Evolutionary conservation across 1,140 invertebrate genomes (phyloP).

Genomic region (Drosophila ohnishii): DNA sequence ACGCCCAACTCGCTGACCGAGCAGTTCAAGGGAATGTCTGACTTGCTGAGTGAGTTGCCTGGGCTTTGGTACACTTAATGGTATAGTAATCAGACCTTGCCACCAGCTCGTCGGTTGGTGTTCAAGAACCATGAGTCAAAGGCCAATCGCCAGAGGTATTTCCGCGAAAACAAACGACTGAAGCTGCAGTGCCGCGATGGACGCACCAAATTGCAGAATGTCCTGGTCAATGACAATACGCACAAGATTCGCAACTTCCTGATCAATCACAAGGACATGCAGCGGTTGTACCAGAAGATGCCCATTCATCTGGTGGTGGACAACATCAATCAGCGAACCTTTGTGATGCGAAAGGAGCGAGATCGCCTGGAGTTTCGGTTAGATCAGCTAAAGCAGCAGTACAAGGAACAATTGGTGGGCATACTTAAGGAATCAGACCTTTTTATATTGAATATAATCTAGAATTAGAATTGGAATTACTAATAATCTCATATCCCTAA

Average conservation of each 20-base stretch:
- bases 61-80: background rate
- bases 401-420: slow-evolving; percentile 56
- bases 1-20: slow-evolving; percentile 67
- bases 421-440: background rate
- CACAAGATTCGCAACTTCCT: slow-evolving; percentile 70
- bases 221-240: slow-evolving; percentile 61
- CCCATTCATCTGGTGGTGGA: slow-evolving; percentile 74
- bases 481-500: background rate
- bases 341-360: slow-evolving; percentile 76
- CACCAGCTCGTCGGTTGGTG: slow-evolving; percentile 57
- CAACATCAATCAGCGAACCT: slow-evolving; percentile 80
- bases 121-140: slow-evolving; percentile 70
- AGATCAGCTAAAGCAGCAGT: slow-evolving; percentile 56
- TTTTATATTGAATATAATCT: no score
- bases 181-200: slow-evolving; percentile 76
- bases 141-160: slow-evolving; percentile 61
- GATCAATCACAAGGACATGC: slow-evolving; percentile 73
- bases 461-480: no score
- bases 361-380: slow-evolving; percentile 71
- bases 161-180: slow-evolving; percentile 56
- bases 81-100: background rate
- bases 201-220: slow-evolving; percentile 67
- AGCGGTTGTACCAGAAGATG: slow-evolving; percentile 77
- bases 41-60: slow-evolving; percentile 67
- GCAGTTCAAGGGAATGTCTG: slow-evolving; percentile 71